These are phyloP conservation scores for Syncerus caffer DNA, from an alignment of 2,797 vertebrate genomes.

Conservation along the genomic window DNA sequence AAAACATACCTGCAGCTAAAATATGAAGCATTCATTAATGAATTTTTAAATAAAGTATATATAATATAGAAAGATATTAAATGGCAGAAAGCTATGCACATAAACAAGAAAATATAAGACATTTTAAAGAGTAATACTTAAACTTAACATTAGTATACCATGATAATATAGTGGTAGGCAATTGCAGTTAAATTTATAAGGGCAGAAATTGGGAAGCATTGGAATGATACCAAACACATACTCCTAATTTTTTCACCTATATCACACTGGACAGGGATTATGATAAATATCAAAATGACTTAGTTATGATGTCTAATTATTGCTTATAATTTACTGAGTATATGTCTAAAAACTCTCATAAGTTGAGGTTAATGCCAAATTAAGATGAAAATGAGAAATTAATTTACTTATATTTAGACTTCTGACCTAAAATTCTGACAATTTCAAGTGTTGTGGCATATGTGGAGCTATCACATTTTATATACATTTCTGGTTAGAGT, in stretches of 20 bases:
- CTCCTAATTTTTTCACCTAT: not conserved
- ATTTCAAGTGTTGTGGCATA: not conserved
- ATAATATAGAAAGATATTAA: not conserved
- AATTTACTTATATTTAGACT: not conserved
- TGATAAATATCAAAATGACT: not conserved
- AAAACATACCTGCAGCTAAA: not conserved
- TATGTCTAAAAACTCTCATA: not conserved
- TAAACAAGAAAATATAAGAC: not conserved
- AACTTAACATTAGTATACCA: not conserved
- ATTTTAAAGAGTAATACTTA: not conserved
- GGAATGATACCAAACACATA: not conserved
- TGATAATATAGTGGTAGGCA: not conserved
- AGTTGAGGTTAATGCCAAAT: not conserved
- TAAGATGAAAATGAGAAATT: not conserved
- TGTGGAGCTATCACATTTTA: not conserved
- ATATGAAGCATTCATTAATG: not conserved
- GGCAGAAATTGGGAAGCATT: not conserved
- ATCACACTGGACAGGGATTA: not conserved
- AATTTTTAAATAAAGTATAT: not conserved
- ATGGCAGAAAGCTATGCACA: not conserved
- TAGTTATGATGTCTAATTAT: not conserved
- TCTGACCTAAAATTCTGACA: not conserved
- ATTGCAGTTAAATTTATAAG: not conserved
- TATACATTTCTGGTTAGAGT: not conserved
- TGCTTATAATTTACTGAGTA: not conserved